Evolutionary conservation across 2,888 invertebrate genomes (phyloP), one percentile per base, ranked within the genome.

Genomic region (Pogonocherus hispidulus): DNA sequence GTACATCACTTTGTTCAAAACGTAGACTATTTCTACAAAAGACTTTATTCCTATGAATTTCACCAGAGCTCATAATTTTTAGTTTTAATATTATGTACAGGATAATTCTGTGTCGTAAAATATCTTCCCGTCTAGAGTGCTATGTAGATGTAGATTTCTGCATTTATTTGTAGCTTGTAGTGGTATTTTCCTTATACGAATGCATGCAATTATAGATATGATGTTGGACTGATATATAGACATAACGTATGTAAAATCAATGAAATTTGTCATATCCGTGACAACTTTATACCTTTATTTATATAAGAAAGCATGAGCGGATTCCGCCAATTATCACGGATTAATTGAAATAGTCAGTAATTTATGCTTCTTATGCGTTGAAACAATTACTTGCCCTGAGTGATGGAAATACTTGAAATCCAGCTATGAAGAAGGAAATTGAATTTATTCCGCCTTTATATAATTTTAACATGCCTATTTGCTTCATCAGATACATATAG

Each of bases 151-250:
- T 72, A 71, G 72, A 75, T 75, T 76, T 76, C 74, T 76, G 71
- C 75, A 75, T 77, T 72, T 74, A 76, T 77, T 79, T 75, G 76
- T 76, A 68, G 72, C 67, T 68, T 65, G 67, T 78, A 75, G 77
- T 79, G 77, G 78, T 77, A 79, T 80, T 79, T 77, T 77, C 80
- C 80, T 79, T 80, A 78, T 80, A 78, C 72, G 80, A 76, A 65
- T 73, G 75, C 75, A 71, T 72, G 78, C 80, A 79, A 79, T 80
- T 79, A 80, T 75, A 80, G 76, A 78, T 80, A 79, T 80, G 80
- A 80, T 76, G 75, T 72, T 71, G 56, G 69, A 69, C 70, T 75
- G 77, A 79, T 76, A 74, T 76, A 78, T 76, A 71, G 78, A 72
- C 75, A 65, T 76, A 74, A 77, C 75, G 64, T 74, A 72, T 69